phyloP scores from a whole-genome alignment of 2,888 invertebrate species.

The Harpalus rufipes region DNA sequence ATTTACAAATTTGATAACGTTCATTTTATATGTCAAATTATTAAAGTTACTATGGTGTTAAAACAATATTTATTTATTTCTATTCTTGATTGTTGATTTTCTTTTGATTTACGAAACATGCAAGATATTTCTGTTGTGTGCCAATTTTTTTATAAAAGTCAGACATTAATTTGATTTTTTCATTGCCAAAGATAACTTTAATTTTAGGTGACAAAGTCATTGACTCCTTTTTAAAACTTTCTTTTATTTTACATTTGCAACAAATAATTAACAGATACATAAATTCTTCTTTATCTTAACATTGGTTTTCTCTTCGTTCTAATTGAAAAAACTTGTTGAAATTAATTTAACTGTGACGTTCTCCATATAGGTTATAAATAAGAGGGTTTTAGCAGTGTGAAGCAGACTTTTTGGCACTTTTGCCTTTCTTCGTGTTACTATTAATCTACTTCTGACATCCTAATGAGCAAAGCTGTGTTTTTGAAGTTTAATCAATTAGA shows the following conservation, averaged over 20 bases:
- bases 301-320: neutral
- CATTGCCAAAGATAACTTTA: slow-evolving; percentile 39
- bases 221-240: slow-evolving; percentile 25
- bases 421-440: slow-evolving; percentile 54
- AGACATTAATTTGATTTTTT: slow-evolving; percentile 33
- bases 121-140: slow-evolving; percentile 9
- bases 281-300: neutral
- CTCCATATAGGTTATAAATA: slow-evolving; percentile 32
- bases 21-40: neutral
- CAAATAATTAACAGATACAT: slow-evolving; percentile 15
- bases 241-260: neutral
- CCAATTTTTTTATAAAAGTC: slow-evolving; percentile 22
- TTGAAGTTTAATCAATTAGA: neutral
- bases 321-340: slow-evolving; percentile 30
- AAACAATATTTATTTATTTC: too few species aligned
- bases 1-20: neutral
- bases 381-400: neutral
- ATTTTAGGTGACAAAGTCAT: slow-evolving; percentile 16
- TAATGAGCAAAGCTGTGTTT: slow-evolving; percentile 7
- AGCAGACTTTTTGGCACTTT: slow-evolving; percentile 48
- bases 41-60: neutral
- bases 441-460: slow-evolving; percentile 55
- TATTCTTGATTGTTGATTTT: neutral
- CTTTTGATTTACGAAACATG: slow-evolving; percentile 14
- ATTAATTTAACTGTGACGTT: slow-evolving; percentile 18